Evolutionary conservation across 2,113 vertebrate species (phyloP), one percentile per base, ranked within the genome.

Genomic region (Mustela lutreola): DNA sequence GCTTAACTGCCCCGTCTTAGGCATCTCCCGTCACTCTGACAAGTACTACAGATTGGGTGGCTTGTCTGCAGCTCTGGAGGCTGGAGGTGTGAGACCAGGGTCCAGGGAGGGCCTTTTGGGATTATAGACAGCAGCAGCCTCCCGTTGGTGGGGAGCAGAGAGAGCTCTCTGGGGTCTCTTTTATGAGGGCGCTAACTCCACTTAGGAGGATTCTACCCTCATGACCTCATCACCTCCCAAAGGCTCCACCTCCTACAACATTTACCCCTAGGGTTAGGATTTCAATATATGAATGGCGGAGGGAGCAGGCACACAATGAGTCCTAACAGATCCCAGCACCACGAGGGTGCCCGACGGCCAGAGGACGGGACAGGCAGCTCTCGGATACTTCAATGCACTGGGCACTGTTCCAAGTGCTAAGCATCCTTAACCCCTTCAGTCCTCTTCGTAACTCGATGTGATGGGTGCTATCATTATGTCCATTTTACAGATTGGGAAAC

Each of bases 401-500:
- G 24, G 42, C 31, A 15, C 58, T 26, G 48, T 33, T 45, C 78
- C 60, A 42, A 11, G 45, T 28, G 79, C 36, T 65, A 7, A 73
- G 5, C 31, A 45, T 11, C 45, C 56, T 58, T 71, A 19, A 48
- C 9, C 22, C 42, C 11, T 7, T 53, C 58, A 7, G 58, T 18
- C 53, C 56, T 80, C 63, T 11, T 39, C 21, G 9, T 0, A 31
- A 56, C 62, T 31, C 42, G 33, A 36, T 1, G 19, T 3, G 8
- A 7, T 8, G 3, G 16, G 50, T 62, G 5, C 73, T 56, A 11
- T 76, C 62, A 14, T 67, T 19, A 10, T 7, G 18, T 89, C 75
- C 67, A 26, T 56, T 88, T 78, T 48, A 79, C 62, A 91, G 91
- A 63, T 45, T 28, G 48, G 60, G 62, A 94, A 91, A 88, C 67